Conservation (phyloP, 1,140 invertebrate genomes). For the Apis florea region DNA sequence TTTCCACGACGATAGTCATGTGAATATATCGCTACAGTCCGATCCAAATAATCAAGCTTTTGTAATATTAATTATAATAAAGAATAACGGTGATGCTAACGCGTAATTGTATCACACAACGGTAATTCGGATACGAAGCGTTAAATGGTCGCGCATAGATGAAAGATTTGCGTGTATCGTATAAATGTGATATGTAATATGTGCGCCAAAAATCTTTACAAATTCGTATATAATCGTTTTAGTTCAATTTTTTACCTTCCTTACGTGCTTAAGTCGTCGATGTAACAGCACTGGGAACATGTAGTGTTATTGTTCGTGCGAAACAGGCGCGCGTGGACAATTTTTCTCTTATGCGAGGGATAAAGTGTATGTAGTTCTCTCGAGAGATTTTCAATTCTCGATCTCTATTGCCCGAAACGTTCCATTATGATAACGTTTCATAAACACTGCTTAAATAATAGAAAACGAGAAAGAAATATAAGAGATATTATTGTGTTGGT, state of each 20-base stretch:
- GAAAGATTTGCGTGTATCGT: neutral
- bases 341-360: neutral
- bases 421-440: fast-evolving
- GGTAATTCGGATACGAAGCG: constrained; percentile 35
- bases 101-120: constrained; percentile 67
- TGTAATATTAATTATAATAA: constrained; percentile 79
- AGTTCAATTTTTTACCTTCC: neutral
- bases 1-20: constrained; percentile 77
- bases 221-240: constrained; percentile 41
- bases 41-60: constrained; percentile 80
- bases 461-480: neutral
- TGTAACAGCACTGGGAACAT: no score
- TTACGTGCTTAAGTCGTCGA: neutral
- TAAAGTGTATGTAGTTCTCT: neutral
- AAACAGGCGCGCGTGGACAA: neutral
- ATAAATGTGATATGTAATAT: no score
- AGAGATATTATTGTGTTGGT: neutral
- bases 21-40: constrained; percentile 79
- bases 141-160: neutral
- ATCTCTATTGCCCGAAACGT: neutral
- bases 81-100: constrained; percentile 73
- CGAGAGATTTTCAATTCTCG: neutral
- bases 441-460: neutral
- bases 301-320: no score
- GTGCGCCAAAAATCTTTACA: constrained; percentile 59